Conservation (phyloP, 2,888 invertebrate genomes). For the Apamea sordens region DNA sequence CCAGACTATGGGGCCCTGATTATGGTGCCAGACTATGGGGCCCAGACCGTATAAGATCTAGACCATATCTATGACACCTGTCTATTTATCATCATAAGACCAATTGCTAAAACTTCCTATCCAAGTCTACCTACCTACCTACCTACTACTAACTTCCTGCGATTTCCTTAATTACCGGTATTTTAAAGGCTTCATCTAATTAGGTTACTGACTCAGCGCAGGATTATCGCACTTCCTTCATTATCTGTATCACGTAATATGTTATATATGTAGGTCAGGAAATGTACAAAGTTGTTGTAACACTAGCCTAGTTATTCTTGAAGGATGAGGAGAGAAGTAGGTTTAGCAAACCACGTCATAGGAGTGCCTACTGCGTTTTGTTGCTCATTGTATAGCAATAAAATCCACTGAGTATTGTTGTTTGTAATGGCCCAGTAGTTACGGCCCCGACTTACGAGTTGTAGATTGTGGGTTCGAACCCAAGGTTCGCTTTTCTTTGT, state of each 20-base stretch:
- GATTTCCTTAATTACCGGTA: constrained; percentile 37
- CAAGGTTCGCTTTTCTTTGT: neutral
- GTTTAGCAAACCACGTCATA: neutral
- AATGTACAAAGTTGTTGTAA: neutral
- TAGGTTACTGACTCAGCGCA: constrained; percentile 29
- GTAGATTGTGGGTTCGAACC: neutral
- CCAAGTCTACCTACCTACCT: neutral
- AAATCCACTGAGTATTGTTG: neutral
- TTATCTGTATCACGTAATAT: constrained; percentile 14
- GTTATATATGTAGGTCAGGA: constrained; percentile 8
- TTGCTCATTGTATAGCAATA: neutral
- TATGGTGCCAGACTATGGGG: too few relatives aligned
- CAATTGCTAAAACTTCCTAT: neutral
- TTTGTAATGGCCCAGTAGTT: neutral
- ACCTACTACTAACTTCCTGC: neutral
- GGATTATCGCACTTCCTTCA: constrained; percentile 39
- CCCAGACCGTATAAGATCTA: too few relatives aligned
- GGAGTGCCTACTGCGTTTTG: neutral
- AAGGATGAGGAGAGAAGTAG: neutral
- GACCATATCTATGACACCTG: neutral
- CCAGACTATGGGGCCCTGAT: neutral
- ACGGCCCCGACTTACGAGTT: neutral
- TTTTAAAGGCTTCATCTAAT: constrained; percentile 54
- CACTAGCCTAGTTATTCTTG: neutral
- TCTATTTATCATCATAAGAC: neutral